Evolutionary conservation across 2,797 vertebrate species (phyloP).

Genomic region (Buphagus erythrorhynchus): DNA sequence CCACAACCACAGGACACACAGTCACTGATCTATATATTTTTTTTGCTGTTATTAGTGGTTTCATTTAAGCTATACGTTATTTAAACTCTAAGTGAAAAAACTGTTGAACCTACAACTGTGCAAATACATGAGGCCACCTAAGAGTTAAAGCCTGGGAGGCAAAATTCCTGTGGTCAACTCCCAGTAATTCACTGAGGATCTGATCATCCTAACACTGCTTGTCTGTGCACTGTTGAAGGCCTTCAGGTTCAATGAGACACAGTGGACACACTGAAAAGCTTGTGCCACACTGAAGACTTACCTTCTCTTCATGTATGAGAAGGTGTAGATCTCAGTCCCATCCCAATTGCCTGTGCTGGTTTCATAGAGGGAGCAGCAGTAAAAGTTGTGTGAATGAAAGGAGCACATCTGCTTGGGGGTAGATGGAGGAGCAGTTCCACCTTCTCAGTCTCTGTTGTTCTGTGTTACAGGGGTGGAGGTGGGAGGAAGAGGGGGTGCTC

Average conservation of each 20-base stretch:
- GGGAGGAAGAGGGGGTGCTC: background rate
- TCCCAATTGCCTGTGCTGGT: background rate
- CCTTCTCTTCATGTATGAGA: background rate
- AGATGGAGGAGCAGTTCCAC: background rate
- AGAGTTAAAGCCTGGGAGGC: background rate
- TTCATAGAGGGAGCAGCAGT: background rate
- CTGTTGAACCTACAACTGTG: background rate
- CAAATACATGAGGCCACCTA: background rate
- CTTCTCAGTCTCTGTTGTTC: background rate
- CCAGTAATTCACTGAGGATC: background rate
- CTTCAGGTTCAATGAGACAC: background rate
- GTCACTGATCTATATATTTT: background rate
- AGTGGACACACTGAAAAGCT: background rate
- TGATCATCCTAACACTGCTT: background rate
- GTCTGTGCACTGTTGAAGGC: background rate
- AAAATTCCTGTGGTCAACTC: background rate
- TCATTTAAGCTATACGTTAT: background rate
- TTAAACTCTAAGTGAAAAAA: background rate
- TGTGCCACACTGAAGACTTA: background rate
- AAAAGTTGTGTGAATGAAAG: background rate
- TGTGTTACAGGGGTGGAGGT: background rate
- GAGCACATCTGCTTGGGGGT: background rate
- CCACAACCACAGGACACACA: background rate
- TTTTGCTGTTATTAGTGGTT: background rate
- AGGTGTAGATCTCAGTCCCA: background rate